Evolutionary conservation across 1,140 invertebrate species (phyloP).

Genomic region (Procambarus virginalis): DNA sequence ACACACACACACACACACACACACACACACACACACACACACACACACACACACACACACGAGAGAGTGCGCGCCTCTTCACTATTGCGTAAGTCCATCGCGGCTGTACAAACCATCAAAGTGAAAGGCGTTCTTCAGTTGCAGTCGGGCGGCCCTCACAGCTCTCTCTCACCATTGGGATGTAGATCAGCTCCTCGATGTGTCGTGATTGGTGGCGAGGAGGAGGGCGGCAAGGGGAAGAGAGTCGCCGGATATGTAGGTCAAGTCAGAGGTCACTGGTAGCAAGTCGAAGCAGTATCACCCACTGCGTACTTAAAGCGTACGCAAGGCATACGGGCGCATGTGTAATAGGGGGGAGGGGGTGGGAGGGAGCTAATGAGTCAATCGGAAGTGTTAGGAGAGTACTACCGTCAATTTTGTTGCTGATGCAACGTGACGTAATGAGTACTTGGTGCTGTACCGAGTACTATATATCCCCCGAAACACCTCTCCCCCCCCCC

Average conservation of each 20-base stretch:
- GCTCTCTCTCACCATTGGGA: not conserved
- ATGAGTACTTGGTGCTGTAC: too few species aligned
- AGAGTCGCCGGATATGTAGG: not conserved
- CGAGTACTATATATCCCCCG: too few species aligned
- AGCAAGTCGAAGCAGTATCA: not conserved
- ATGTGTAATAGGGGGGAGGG: too few species aligned
- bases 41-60: not conserved
- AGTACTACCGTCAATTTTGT: too few species aligned
- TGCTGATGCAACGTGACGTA: too few species aligned
- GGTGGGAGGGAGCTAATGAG: too few species aligned
- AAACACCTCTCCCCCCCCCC: too few species aligned
- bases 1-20: conserved; percentile 2
- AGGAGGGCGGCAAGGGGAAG: not conserved
- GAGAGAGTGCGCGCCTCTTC: not conserved
- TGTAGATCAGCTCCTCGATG: not conserved
- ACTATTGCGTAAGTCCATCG: not conserved
- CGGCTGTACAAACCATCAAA: not conserved
- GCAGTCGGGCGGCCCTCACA: not conserved
- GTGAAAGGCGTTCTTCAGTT: not conserved
- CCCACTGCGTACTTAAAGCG: not conserved
- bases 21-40: not conserved
- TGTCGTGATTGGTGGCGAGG: not conserved
- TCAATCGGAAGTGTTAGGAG: too few species aligned
- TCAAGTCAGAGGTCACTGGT: not conserved
- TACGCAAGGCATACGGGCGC: too few species aligned